These are phyloP conservation scores for Eristalinus aeneus DNA, from an alignment of 2,888 invertebrate species.

Conservation along the genomic window DNA sequence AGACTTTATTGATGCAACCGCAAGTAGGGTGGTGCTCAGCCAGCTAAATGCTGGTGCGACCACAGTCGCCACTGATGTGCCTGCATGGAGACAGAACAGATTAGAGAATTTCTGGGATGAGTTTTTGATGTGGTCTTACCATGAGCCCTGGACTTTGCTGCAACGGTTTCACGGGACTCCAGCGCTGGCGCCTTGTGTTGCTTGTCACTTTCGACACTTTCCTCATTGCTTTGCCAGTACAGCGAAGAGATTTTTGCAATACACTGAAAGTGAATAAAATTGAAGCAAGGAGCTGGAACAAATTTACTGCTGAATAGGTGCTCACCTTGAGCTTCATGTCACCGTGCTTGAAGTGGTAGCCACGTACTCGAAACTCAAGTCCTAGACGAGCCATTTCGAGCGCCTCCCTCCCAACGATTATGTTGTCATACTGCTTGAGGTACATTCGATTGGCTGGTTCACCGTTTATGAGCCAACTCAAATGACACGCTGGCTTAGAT, in stretches of 20 bases:
- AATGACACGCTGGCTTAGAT: slow-evolving; percentile 90
- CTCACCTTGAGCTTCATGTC: slow-evolving; percentile 91
- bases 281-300: not conserved
- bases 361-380: slow-evolving; percentile 89
- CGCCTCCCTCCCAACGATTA: slow-evolving; percentile 83
- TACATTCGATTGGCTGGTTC: slow-evolving; percentile 85
- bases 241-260: slow-evolving; percentile 92
- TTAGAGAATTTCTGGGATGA: not conserved
- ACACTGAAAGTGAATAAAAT: slow-evolving; percentile 82
- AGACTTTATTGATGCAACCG: slow-evolving; percentile 54
- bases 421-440: slow-evolving; percentile 82
- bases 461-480: slow-evolving; percentile 93
- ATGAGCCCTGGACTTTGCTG: slow-evolving; percentile 85
- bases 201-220: slow-evolving; percentile 90
- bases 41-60: slow-evolving; percentile 18
- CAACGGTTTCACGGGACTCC: slow-evolving; percentile 87
- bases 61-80: slow-evolving; percentile 45
- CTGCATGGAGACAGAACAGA: not conserved
- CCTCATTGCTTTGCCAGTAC: slow-evolving; percentile 93
- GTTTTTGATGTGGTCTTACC: slow-evolving; percentile 80
- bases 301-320: too few species aligned
- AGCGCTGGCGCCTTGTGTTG: slow-evolving; percentile 87
- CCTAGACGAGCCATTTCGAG: slow-evolving; percentile 89
- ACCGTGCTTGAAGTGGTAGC: slow-evolving; percentile 90
- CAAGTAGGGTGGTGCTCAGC: slow-evolving; percentile 41